Evolutionary conservation across 2,797 vertebrate genomes (phyloP).

Genomic region (Sandelia bainsii): DNA sequence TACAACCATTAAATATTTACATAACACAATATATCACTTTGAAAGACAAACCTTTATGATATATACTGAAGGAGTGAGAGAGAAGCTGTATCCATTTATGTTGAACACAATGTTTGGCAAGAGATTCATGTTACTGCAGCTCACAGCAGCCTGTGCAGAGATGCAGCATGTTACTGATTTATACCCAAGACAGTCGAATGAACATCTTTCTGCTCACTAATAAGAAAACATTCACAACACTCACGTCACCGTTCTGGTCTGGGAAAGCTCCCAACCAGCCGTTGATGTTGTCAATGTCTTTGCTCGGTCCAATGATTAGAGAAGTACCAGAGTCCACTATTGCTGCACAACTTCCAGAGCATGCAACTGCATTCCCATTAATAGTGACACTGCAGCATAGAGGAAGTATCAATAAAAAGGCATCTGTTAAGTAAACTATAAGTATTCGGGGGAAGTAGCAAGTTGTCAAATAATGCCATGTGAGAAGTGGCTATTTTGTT

Average conservation of each 20-base stretch:
- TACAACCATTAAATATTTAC: neutral
- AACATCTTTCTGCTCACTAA: neutral
- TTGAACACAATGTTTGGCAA: slow-evolving; percentile 57
- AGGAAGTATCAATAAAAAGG: neutral
- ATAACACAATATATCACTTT: neutral
- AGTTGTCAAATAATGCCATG: neutral
- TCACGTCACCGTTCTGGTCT: slow-evolving; percentile 22
- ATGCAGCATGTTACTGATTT: neutral
- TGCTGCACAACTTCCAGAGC: slow-evolving; percentile 17
- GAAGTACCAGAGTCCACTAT: slow-evolving; percentile 31
- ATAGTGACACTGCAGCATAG: slow-evolving; percentile 26
- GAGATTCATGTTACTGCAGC: slow-evolving; percentile 23
- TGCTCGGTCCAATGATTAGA: neutral
- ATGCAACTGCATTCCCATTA: slow-evolving; percentile 17
- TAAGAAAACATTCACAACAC: slow-evolving; percentile 1
- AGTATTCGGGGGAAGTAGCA: neutral
- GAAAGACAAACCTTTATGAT: slow-evolving; percentile 37
- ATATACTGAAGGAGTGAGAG: slow-evolving; percentile 48
- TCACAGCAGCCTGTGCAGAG: slow-evolving; percentile 32
- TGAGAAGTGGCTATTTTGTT: neutral
- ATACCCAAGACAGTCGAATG: neutral
- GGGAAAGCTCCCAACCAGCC: slow-evolving; percentile 16
- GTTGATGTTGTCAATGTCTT: slow-evolving; percentile 16
- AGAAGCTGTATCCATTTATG: slow-evolving; percentile 52
- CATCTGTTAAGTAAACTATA: neutral